Conservation (phyloP, 2,888 invertebrate species). For the Phalera bucephala region DNA sequence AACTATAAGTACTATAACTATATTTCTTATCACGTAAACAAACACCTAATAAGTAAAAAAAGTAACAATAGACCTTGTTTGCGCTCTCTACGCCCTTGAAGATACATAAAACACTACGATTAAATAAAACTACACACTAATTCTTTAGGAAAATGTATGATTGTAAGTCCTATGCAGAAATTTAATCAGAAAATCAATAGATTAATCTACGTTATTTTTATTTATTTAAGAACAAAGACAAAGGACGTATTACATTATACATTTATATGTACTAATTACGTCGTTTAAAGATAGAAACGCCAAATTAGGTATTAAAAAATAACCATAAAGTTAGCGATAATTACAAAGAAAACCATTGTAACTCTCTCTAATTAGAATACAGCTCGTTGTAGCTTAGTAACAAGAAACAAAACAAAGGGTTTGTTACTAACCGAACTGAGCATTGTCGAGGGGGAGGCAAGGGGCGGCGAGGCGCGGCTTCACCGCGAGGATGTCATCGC, state of each 20-base stretch:
- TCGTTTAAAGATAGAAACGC: no score
- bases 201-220: no score
- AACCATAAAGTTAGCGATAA: constrained; percentile 9
- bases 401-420: constrained; percentile 26
- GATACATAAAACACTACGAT: no score
- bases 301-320: neutral
- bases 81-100: no score
- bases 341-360: constrained; percentile 28
- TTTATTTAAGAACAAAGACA: no score
- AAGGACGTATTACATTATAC: no score
- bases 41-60: no score
- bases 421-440: constrained; percentile 63
- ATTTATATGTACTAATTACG: no score
- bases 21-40: neutral
- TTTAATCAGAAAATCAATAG: no score
- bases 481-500: constrained; percentile 72
- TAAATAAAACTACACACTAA: neutral
- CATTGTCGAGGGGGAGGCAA: constrained; percentile 64
- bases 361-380: constrained; percentile 21
- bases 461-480: constrained; percentile 67
- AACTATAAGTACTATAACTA: neutral
- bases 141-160: neutral
- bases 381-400: constrained; percentile 28
- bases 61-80: no score
- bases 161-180: no score